Conservation (phyloP, 2,888 invertebrate genomes). For the Eudemis profundana region DNA sequence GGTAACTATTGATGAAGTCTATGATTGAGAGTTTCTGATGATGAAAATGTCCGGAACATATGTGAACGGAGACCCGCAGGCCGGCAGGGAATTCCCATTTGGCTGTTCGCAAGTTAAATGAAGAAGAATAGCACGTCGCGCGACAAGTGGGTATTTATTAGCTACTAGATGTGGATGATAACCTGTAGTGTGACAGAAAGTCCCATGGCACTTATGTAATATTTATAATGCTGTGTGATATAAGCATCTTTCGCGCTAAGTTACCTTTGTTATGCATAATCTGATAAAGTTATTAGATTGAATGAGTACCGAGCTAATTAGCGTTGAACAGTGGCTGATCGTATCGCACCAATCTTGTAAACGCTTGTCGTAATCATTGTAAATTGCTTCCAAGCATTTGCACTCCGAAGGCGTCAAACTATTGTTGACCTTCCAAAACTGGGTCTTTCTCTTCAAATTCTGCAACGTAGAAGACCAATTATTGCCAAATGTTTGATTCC, state of each 20-base stretch:
- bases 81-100: too few species aligned
- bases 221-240: constrained; percentile 8
- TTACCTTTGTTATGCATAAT: background rate
- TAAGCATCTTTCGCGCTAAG: constrained; percentile 11
- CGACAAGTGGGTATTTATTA: too few species aligned
- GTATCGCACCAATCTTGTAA: constrained; percentile 82
- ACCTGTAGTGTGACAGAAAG: too few species aligned
- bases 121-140: too few species aligned
- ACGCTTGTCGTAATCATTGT: constrained; percentile 77
- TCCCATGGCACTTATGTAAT: background rate
- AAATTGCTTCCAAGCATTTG: constrained; percentile 76
- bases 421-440: constrained; percentile 67
- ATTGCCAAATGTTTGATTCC: constrained; percentile 64
- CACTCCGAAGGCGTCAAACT: constrained; percentile 66
- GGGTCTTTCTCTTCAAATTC: constrained; percentile 67
- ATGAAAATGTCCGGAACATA: too few species aligned
- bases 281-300: constrained; percentile 11
- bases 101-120: too few species aligned
- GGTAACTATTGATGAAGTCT: too few species aligned
- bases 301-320: constrained; percentile 65
- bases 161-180: too few species aligned
- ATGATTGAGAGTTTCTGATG: too few species aligned
- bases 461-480: constrained; percentile 68
- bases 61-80: too few species aligned
- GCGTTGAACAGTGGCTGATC: constrained; percentile 73